phyloP scores from a whole-genome alignment of 2,888 invertebrate species.

The Andrena chrysosceles region DNA sequence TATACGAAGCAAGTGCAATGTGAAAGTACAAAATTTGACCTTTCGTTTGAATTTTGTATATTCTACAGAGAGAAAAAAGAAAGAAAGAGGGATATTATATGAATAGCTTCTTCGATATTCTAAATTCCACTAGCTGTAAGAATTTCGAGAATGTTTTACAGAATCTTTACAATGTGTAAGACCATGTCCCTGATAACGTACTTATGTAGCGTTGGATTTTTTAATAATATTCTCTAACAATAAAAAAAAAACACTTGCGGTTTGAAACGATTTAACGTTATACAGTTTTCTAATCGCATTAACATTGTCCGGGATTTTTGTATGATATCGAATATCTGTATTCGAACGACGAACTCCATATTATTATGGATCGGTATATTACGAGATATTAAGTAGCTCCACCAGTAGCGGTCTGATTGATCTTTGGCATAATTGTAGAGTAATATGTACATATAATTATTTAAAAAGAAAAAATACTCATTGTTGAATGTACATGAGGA shows the following conservation, averaged over 20 bases:
- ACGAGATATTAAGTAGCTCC: conserved; percentile 55
- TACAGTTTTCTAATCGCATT: conserved; percentile 55
- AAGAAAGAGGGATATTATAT: conserved; percentile 7
- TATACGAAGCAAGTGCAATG: conserved; percentile 79
- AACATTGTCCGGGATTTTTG: conserved; percentile 48
- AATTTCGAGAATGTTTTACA: conserved; percentile 55
- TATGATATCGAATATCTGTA: conserved; percentile 55
- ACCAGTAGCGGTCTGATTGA: conserved; percentile 52
- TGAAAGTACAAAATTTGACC: conserved; percentile 77
- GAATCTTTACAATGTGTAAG: conserved; percentile 45
- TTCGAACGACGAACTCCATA: conserved; percentile 65
- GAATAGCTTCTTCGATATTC: conserved; percentile 42
- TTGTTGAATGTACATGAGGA: conserved; percentile 68
- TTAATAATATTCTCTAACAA: conserved; percentile 42
- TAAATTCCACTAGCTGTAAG: conserved; percentile 57
- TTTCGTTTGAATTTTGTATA: conserved; percentile 71
- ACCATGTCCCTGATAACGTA: conserved; percentile 49
- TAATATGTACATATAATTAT: conserved; percentile 69
- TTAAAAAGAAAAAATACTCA: conserved; percentile 61
- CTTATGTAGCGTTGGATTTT: conserved; percentile 54
- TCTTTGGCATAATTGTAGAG: conserved; percentile 66
- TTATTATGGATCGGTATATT: conserved; percentile 52
- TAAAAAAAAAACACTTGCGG: conserved; percentile 11
- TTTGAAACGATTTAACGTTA: conserved; percentile 48
- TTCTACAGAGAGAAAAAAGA: conserved; percentile 37